Evolutionary conservation across 2,113 vertebrate genomes (phyloP), one percentile per base, ranked within the genome.

Genomic region (Solea solea): DNA sequence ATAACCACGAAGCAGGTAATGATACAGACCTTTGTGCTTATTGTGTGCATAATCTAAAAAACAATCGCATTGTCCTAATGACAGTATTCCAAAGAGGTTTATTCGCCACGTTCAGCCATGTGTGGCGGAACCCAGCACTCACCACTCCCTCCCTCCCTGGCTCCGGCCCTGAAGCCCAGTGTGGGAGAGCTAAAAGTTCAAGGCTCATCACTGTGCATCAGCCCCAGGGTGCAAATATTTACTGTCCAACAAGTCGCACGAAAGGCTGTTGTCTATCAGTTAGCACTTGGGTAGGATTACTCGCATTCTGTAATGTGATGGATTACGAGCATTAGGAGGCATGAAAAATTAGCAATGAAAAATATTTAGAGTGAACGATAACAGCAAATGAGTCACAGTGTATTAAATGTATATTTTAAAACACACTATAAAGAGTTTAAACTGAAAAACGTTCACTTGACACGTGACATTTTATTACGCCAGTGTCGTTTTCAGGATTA

Each of bases 211-310:
- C 74, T 82, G 76, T 76, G 84, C 48, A 79, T 83, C 66, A 74
- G 77, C 77, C 83, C 75, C 77, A 52, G 78, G 85, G 76, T 89
- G 85, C 81, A 91, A 93, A 93, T 92, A 93, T 92, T 93, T 92
- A 92, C 86, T 81, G 85, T 89, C 72, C 45, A 58, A 57, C 69
- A 58, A 82, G 87, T 83, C 65, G 70, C 11, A 63, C 77, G 82
- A 76, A 82, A 79, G 78, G 65, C 74, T 86, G 85, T 57, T 80
- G 66, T 73, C 69, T 73, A 52, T 83, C 80, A 63, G 51, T 73
- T 72, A 67, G 68, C 72, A 63, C 74, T 83, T 61, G 68, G 53
- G 59, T 46, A n/a, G 56, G 54, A 59, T 39, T 12, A 49, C 48
- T 69, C n/a, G 1, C 28, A 65, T 74, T 83, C 74, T 72, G 83